Percentiles rank a stretch among this genome's conserved stretches.
Evolutionary conservation across 1,140 invertebrate genomes (phyloP).

Genomic region (Tetramorium parvispinum): DNA sequence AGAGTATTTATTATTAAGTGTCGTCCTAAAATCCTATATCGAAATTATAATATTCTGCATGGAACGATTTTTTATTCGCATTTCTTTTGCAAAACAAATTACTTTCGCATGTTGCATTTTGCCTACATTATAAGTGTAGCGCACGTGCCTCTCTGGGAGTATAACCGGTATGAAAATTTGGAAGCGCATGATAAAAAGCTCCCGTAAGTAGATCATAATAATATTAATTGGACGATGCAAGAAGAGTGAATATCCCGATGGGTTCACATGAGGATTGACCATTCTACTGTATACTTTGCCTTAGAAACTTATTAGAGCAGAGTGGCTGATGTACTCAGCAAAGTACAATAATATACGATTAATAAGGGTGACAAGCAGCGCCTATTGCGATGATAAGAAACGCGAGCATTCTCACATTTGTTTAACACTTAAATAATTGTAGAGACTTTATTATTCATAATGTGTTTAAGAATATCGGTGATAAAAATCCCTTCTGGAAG

Average conservation of each 20-base stretch:
- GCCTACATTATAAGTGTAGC: not conserved
- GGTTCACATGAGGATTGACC: not conserved
- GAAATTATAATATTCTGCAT: not conserved
- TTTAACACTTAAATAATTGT: conserved; percentile 38
- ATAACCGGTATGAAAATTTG: conserved; percentile 29
- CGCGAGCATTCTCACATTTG: not conserved
- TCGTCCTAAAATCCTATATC: not conserved
- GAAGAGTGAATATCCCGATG: conserved; percentile 25
- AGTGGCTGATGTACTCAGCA: not conserved
- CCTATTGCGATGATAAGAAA: not conserved
- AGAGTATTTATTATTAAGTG: not conserved
- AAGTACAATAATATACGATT: conserved; percentile 2
- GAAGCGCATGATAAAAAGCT: conserved; percentile 33
- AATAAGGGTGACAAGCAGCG: conserved; percentile 5
- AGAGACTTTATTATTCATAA: not conserved
- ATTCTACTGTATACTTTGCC: not conserved
- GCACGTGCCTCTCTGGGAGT: conserved; percentile 15
- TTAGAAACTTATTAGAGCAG: conserved; percentile 28
- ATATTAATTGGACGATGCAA: conserved; percentile 41
- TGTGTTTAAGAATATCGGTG: not conserved
- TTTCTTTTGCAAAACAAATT: not conserved
- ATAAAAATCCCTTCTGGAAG: not conserved
- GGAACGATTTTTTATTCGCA: not conserved
- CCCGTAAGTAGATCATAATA: conserved; percentile 36
- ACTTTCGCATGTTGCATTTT: conserved; percentile 26